phyloP scores from a whole-genome alignment of 2,888 invertebrate genomes.

The Caenorhabditis sp. region DNA sequence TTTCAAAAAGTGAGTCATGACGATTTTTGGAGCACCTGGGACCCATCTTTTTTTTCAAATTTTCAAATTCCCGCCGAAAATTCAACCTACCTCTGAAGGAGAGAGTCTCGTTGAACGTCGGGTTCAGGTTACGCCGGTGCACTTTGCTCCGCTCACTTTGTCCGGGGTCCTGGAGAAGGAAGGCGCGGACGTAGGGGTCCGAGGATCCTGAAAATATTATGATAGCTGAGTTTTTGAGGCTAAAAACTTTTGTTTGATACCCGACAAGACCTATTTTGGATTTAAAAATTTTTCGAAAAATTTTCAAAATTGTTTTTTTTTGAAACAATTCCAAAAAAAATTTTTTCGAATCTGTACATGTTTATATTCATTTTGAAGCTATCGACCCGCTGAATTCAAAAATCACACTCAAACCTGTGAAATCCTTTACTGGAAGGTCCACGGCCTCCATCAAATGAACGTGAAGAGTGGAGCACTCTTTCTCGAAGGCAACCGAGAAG shows the following conservation, averaged over 20 bases:
- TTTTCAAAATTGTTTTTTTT: background rate
- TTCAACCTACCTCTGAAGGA: conserved; percentile 76
- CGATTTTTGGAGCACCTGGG: background rate
- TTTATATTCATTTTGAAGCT: background rate
- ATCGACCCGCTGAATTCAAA: too few relatives aligned
- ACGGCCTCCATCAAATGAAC: conserved; percentile 80
- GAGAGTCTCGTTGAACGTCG: conserved; percentile 80
- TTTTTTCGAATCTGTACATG: background rate
- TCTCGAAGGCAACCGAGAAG: conserved; percentile 79
- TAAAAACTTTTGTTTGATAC: background rate
- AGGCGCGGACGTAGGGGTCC: conserved; percentile 81
- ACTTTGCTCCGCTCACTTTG: conserved; percentile 77
- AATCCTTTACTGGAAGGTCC: conserved; percentile 80
- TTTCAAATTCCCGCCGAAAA: background rate
- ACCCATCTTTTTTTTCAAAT: background rate
- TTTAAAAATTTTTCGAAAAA: background rate
- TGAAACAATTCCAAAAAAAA: background rate
- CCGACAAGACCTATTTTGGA: background rate
- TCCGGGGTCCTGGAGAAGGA: conserved; percentile 76
- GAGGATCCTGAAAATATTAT: conserved; percentile 73
- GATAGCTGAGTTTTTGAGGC: background rate
- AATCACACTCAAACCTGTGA: too few relatives aligned
- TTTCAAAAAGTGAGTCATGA: background rate
- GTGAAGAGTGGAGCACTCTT: conserved; percentile 76
- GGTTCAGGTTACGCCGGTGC: conserved; percentile 78